A percentile compares a stretch with the other conserved stretches of the same genome.
phyloP scores from a whole-genome alignment of 1,140 invertebrate species.

The Neotoxoptera formosana region DNA sequence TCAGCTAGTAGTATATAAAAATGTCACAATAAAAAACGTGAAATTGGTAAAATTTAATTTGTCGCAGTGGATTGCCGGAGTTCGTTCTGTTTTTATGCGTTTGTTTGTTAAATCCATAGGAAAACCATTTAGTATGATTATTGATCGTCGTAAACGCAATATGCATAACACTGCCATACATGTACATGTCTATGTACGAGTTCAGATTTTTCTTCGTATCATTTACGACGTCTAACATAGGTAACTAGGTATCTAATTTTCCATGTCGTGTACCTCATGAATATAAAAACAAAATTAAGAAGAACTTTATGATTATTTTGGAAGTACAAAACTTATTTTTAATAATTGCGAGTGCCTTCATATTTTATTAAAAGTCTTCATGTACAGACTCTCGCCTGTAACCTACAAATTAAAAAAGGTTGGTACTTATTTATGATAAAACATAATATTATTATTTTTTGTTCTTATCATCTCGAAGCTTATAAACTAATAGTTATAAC shows the following conservation, averaged over 20 bases:
- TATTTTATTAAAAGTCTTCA: not conserved
- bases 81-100: too few relatives aligned
- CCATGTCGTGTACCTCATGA: too few relatives aligned
- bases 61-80: too few relatives aligned
- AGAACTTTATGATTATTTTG: not conserved
- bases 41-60: too few relatives aligned
- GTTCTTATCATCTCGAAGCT: not conserved
- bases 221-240: too few relatives aligned
- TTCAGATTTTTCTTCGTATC: not conserved
- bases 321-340: not conserved
- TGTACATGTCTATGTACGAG: too few relatives aligned
- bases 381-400: not conserved
- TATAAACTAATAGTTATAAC: too few relatives aligned
- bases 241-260: not conserved
- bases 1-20: too few relatives aligned
- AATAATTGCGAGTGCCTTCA: not conserved
- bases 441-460: not conserved
- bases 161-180: not conserved
- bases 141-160: too few relatives aligned
- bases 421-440: not conserved
- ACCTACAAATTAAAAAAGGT: not conserved
- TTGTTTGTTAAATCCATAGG: too few relatives aligned
- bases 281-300: not conserved
- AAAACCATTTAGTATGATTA: too few relatives aligned
- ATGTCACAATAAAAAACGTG: too few relatives aligned